Conservation (phyloP, 2,113 vertebrate genomes). For the Cromileptes altivelis region DNA sequence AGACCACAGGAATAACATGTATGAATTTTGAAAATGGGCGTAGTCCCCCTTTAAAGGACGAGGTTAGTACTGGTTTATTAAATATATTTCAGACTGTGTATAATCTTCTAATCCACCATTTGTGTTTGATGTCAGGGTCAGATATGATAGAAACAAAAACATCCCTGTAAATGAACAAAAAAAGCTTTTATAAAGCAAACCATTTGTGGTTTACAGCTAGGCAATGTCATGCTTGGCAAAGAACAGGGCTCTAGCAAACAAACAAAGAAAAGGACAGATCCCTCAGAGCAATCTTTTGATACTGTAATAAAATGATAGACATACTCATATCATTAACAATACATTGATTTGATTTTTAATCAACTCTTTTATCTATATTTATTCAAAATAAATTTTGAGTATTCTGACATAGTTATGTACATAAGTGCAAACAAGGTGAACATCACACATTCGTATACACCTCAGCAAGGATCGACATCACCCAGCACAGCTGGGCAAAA, state of each 20-base stretch:
- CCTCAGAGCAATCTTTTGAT: constrained; percentile 40
- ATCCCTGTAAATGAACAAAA: constrained; percentile 12
- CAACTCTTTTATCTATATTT: constrained; percentile 85
- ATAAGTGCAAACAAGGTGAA: constrained; percentile 98
- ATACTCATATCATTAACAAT: constrained; percentile 65
- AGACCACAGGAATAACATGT: too few relatives aligned
- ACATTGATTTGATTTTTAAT: constrained; percentile 71
- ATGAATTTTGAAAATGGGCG: too few relatives aligned
- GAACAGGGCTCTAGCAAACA: constrained; percentile 61
- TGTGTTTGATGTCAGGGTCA: constrained; percentile 34
- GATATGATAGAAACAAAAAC: constrained; percentile 5
- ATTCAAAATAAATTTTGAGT: constrained; percentile 93
- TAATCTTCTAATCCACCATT: constrained; percentile 36
- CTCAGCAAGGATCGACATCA: constrained; percentile 90
- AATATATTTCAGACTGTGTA: constrained; percentile 13
- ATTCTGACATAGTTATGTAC: constrained; percentile 95
- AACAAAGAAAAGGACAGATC: constrained; percentile 64
- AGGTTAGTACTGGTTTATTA: constrained; percentile 14
- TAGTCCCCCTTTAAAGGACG: not conserved
- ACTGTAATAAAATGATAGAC: constrained; percentile 68
- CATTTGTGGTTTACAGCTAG: constrained; percentile 44
- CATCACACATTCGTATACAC: constrained; percentile 95
- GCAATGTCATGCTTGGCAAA: constrained; percentile 63
- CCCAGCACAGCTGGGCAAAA: constrained; percentile 89
- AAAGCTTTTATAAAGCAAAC: constrained; percentile 49